These are phyloP conservation scores for Pyralis farinalis DNA, from an alignment of 2,888 invertebrate species.

Conservation along the genomic window DNA sequence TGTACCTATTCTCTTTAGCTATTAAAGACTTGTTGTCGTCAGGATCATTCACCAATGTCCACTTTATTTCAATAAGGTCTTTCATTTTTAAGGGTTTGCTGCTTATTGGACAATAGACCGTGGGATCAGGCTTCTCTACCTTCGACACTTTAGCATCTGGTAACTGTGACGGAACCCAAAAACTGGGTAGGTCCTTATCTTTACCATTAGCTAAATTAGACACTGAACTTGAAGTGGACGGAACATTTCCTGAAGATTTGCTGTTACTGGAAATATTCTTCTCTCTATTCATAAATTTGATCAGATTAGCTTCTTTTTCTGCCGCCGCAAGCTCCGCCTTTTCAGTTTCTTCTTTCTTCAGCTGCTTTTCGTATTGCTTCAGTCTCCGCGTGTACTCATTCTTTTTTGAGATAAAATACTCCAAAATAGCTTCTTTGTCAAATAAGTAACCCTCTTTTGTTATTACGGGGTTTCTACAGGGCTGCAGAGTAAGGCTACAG, in stretches of 20 bases:
- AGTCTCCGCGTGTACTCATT: conserved; percentile 93
- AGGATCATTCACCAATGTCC: conserved; percentile 94
- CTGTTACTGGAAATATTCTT: conserved; percentile 84
- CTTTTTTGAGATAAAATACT: conserved; percentile 97
- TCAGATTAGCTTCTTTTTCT: conserved; percentile 87
- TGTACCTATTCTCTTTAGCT: conserved; percentile 94
- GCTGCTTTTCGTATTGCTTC: conserved; percentile 95
- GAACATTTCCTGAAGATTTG: conserved; percentile 22
- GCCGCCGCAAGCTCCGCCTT: conserved; percentile 85
- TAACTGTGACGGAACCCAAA: conserved; percentile 97
- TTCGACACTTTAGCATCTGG: conserved; percentile 89
- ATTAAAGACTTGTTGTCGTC: conserved; percentile 93
- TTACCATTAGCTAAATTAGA: conserved; percentile 90
- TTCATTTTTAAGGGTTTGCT: conserved; percentile 92
- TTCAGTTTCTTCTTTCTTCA: conserved; percentile 87
- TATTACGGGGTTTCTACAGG: conserved; percentile 95
- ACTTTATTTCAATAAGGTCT: conserved; percentile 95
- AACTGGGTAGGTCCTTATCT: conserved; percentile 93
- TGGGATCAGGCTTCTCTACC: conserved; percentile 61
- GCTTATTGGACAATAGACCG: conserved; percentile 67
- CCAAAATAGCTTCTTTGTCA: conserved; percentile 97
- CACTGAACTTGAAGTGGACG: conserved; percentile 75
- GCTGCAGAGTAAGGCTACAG: conserved; percentile 97
- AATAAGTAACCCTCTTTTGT: conserved; percentile 93
- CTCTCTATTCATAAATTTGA: conserved; percentile 91